These are phyloP conservation scores for Dreissena polymorpha DNA, from an alignment of 1,140 invertebrate species.

Conservation along the genomic window DNA sequence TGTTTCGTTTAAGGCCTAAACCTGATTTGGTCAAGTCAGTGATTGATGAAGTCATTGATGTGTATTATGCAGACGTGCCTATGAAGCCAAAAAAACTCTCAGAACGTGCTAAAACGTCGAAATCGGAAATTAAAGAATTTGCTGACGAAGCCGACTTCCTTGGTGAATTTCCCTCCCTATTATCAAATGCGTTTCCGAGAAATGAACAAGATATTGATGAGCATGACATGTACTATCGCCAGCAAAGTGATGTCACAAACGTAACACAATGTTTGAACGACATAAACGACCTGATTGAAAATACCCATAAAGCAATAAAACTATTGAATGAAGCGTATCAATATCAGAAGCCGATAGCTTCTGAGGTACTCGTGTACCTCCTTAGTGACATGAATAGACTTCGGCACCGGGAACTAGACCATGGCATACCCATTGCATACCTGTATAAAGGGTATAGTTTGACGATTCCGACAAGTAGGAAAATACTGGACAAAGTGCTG, in stretches of 20 bases:
- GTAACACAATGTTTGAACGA: too few species aligned
- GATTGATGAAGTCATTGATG: not conserved
- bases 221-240: not conserved
- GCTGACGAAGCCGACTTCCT: constrained; percentile 8
- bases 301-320: too few species aligned
- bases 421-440: constrained; percentile 4
- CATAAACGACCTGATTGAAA: too few species aligned
- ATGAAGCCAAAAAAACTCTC: not conserved
- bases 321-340: not conserved
- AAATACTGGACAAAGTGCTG: not conserved
- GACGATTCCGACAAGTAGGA: not conserved
- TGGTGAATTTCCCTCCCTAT: constrained; percentile 18
- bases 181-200: too few species aligned
- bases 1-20: not conserved
- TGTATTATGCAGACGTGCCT: constrained; percentile 4
- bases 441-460: constrained; percentile 29
- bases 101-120: not conserved
- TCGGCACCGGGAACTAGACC: constrained; percentile 5
- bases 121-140: not conserved
- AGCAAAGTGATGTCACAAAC: too few species aligned
- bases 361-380: constrained; percentile 11
- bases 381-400: constrained; percentile 19
- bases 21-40: constrained; percentile 1
- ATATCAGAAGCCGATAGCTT: constrained; percentile 29
- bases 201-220: too few species aligned